These are phyloP conservation scores for Platichthys flesus DNA, from an alignment of 2,113 vertebrate genomes.

Conservation along the genomic window DNA sequence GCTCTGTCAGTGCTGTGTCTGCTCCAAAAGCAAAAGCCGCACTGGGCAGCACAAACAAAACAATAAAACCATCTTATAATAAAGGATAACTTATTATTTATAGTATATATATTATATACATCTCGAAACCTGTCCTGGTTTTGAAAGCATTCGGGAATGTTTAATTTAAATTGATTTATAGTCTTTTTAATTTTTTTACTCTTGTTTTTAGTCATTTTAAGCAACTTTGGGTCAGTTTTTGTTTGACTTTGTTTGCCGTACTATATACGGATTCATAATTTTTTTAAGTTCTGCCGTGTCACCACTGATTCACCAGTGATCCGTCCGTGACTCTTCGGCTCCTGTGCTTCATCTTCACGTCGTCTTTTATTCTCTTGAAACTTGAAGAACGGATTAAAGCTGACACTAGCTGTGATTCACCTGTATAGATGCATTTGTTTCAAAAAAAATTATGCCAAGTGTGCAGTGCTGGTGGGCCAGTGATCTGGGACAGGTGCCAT, in stretches of 20 bases:
- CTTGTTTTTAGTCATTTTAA: not conserved
- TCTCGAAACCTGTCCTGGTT: no score
- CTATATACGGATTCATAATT: not conserved
- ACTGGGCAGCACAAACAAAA: not conserved
- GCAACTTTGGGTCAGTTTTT: conserved; percentile 20
- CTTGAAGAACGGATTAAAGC: not conserved
- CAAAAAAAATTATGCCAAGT: not conserved
- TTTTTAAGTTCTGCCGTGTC: not conserved
- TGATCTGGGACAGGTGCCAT: conserved; percentile 15
- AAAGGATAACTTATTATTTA: no score
- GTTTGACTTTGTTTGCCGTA: not conserved
- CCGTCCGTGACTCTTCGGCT: conserved; percentile 4
- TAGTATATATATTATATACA: no score
- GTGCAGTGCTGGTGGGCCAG: conserved; percentile 9
- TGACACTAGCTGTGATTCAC: conserved; percentile 11
- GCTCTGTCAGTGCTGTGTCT: conserved; percentile 7
- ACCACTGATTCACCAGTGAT: conserved; percentile 17
- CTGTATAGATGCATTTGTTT: conserved; percentile 8
- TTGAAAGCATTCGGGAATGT: no score
- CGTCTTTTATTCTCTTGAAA: not conserved
- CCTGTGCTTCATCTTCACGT: conserved; percentile 8
- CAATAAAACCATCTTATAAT: conserved; percentile 1
- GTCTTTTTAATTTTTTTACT: no score
- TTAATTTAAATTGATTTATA: no score
- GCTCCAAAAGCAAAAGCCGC: no score